These are phyloP conservation scores for Turritopsis rubra DNA, from an alignment of 30 jellyfish, hydroid and myxozoan species.

Conservation along the genomic window DNA sequence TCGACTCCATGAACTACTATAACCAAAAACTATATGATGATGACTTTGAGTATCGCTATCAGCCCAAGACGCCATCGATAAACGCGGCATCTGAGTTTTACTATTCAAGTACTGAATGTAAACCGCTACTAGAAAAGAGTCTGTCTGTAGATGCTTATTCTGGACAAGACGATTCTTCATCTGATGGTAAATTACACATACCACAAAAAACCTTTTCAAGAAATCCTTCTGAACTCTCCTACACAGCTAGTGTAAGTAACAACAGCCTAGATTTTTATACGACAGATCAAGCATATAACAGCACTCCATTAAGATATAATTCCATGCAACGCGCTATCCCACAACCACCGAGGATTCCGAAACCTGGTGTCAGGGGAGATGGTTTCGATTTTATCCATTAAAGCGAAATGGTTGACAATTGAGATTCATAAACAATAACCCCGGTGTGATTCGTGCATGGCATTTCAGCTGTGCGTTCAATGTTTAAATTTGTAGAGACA, in stretches of 20 bases:
- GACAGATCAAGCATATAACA: conserved; percentile 1
- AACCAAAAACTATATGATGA: conserved; percentile 28
- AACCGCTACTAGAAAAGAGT: neutral
- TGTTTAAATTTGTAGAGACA: too few relatives aligned
- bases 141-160: neutral
- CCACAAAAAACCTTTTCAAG: neutral
- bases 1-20: conserved; percentile 24
- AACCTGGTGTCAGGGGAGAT: conserved; percentile 10
- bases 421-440: neutral
- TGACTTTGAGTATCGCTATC: neutral
- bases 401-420: neutral
- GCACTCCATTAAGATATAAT: conserved; percentile 8
- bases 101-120: neutral
- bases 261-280: neutral
- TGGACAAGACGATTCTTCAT: neutral
- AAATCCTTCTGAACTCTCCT: conserved; percentile 7
- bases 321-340: neutral
- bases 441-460: too few relatives aligned
- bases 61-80: neutral
- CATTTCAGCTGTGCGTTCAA: too few relatives aligned
- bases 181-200: neutral
- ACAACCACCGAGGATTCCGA: neutral
- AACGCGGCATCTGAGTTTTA: neutral
- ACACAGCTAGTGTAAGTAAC: neutral
- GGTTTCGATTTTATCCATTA: conserved; percentile 11